Base-by-base conservation (phyloP, 2,888 invertebrate species). In the Cryptocephalus primarius region DNA sequence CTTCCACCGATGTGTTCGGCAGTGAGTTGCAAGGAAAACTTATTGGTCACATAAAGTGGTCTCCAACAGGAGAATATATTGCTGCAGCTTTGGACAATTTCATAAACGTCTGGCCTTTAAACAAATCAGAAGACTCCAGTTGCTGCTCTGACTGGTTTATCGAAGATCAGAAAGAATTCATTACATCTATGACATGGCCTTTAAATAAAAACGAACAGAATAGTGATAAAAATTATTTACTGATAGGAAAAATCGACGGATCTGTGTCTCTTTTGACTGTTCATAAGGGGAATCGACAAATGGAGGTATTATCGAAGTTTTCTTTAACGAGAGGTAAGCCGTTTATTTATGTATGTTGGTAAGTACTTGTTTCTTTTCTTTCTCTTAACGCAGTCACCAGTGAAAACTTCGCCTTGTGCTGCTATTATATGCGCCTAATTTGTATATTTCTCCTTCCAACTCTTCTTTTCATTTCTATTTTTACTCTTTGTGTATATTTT, bases 41-140 rank as follows among this genome's bases (percentile, higher is more conserved):
- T 2, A 60, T 63, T 33, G 76, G 51, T 61, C 74, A 58, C 42
- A 59, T 78, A 12, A 67, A 70, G 48, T 79, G 78, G 77, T 76
- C 75, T 42, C 64, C 74, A 4, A 69, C 66, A 32, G 79, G 78
- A 0, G 70, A 72, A 48, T 73, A 73, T 53, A 58, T 80, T 9
- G 77, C 78, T 11, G 79, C 75, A 1, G 70, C 75, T n/a, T 71
- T 77, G 67, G 77, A 76, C 43, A 74, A 73, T 53, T 68, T 75
- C 38, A 58, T 80, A 42, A 79, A 80, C 58, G 72, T 80, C 46
- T 80, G 79, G 78, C 69, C 70, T 4, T 60, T 75, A 39, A 72
- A 73, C 62, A 61, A 58, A 52, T 51, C 55, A 1, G 55, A 59
- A 40, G 56, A 61, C 33, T 56, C 57, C 6, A 52, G 54, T 9